A percentile compares a stretch with the other conserved stretches of the same genome.
These are phyloP conservation scores for Phaedon cochleariae DNA, from an alignment of 2,888 invertebrate genomes.

Conservation along the genomic window DNA sequence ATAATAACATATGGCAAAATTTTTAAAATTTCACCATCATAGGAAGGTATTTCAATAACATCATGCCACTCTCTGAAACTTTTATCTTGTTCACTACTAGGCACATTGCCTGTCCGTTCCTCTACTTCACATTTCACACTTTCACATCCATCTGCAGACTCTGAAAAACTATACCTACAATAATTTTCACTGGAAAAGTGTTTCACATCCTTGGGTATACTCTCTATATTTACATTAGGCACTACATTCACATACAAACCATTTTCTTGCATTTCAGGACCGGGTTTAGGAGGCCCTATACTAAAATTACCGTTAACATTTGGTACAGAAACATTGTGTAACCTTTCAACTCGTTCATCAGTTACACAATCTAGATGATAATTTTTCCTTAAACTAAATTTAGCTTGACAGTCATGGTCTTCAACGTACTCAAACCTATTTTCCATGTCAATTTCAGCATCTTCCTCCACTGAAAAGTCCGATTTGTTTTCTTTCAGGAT, in stretches of 20 bases:
- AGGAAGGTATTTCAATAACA: conserved; percentile 77
- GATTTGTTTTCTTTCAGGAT: conserved; percentile 52
- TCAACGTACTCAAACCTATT: conserved; percentile 63
- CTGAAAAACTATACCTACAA: conserved; percentile 61
- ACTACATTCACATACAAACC: conserved; percentile 60
- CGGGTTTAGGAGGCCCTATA: conserved; percentile 39
- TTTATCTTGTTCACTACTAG: conserved; percentile 41
- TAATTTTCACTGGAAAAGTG: conserved; percentile 58
- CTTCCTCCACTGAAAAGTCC: conserved; percentile 53
- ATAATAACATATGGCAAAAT: conserved; percentile 97
- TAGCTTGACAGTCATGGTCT: conserved; percentile 66
- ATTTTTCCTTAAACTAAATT: conserved; percentile 63
- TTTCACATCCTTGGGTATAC: conserved; percentile 52
- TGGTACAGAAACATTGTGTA: conserved; percentile 57
- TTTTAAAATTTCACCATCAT: conserved; percentile 81
- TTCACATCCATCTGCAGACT: conserved; percentile 29
- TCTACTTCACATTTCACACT: conserved; percentile 36
- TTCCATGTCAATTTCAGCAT: conserved; percentile 41
- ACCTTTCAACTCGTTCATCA: conserved; percentile 64
- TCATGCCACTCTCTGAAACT: conserved; percentile 92
- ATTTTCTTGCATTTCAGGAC: conserved; percentile 38
- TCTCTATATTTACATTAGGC: conserved; percentile 61
- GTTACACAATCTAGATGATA: conserved; percentile 64
- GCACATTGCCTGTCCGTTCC: conserved; percentile 43
- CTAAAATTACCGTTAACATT: conserved; percentile 58